Conservation (phyloP, 1,140 invertebrate genomes). For the Drosophila erecta region DNA sequence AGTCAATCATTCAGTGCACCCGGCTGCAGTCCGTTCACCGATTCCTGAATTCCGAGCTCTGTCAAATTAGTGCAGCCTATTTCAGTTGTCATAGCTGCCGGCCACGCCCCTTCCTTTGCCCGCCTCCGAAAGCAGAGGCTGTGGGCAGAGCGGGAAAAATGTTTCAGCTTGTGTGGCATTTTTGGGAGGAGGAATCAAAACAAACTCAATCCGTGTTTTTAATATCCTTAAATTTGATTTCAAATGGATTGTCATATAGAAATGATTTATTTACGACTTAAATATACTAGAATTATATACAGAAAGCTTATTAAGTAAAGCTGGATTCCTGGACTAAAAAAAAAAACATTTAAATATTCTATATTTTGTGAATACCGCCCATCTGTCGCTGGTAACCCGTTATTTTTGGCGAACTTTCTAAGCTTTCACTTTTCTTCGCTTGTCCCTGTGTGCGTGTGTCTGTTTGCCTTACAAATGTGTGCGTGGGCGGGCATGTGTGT, state of each 20-base stretch:
- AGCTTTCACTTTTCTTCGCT: constrained; percentile 1
- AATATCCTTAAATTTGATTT: neutral
- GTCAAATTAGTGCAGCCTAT: constrained; percentile 61
- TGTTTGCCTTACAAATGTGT: neutral
- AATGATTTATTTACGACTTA: no score
- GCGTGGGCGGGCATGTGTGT: constrained; percentile 6
- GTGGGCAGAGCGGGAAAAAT: neutral
- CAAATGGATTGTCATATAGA: no score
- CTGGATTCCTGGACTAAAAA: no score
- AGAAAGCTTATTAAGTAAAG: no score
- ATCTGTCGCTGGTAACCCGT: neutral
- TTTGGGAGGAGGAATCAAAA: neutral
- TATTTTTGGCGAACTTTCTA: neutral
- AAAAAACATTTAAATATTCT: no score
- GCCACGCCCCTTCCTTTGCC: constrained; percentile 1
- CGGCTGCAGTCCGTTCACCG: constrained; percentile 11
- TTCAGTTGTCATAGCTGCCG: constrained; percentile 14
- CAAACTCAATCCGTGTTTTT: neutral
- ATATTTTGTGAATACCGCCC: neutral
- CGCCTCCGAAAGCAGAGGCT: neutral
- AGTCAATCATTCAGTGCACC: constrained; percentile 38
- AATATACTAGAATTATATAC: neutral
- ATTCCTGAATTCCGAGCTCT: constrained; percentile 8
- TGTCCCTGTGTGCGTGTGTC: neutral
- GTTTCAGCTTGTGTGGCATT: neutral